phyloP scores from a whole-genome alignment of 2,113 vertebrate species.

The Dunckerocampus dactyliophorus region DNA sequence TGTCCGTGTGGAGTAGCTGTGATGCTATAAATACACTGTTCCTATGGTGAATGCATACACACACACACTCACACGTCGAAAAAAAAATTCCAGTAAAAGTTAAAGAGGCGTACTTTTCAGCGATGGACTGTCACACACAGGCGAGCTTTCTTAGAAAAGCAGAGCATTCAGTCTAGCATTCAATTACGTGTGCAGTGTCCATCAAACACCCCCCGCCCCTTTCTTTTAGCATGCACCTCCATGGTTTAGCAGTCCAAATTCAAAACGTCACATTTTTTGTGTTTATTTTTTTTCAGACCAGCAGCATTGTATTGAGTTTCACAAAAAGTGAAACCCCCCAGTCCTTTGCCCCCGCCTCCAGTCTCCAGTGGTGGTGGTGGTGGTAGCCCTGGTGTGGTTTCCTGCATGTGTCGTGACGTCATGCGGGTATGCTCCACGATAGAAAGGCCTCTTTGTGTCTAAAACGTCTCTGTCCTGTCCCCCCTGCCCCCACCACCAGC shows the following conservation, averaged over 20 bases:
- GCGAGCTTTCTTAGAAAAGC: slow-evolving; percentile 8
- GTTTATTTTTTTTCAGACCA: slow-evolving; percentile 69
- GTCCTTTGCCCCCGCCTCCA: too few relatives aligned
- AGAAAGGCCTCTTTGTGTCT: slow-evolving; percentile 65
- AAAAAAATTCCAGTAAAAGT: too few relatives aligned
- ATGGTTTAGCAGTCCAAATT: neutral
- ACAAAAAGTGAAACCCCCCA: slow-evolving; percentile 22
- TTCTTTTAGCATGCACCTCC: neutral
- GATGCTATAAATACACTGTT: too few relatives aligned
- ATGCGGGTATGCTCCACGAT: slow-evolving; percentile 22
- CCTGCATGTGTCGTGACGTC: slow-evolving; percentile 63
- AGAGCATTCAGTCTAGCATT: slow-evolving; percentile 36
- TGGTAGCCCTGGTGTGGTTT: slow-evolving; percentile 52
- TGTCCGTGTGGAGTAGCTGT: too few relatives aligned
- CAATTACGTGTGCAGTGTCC: slow-evolving; percentile 39
- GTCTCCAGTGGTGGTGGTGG: slow-evolving; percentile 28
- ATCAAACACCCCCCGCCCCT: slow-evolving; percentile 4
- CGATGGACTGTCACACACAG: slow-evolving; percentile 3
- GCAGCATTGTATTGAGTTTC: slow-evolving; percentile 66
- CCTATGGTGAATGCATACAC: too few relatives aligned
- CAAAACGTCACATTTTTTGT: slow-evolving; percentile 43
- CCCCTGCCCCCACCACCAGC: neutral
- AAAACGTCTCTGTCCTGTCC: slow-evolving; percentile 37
- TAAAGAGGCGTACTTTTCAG: slow-evolving; percentile 2
- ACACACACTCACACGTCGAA: too few relatives aligned